A percentile compares a stretch with the other conserved stretches of the same genome.
Conservation (phyloP, 2,113 vertebrate genomes). For the Corythoichthys haematopterus region DNA sequence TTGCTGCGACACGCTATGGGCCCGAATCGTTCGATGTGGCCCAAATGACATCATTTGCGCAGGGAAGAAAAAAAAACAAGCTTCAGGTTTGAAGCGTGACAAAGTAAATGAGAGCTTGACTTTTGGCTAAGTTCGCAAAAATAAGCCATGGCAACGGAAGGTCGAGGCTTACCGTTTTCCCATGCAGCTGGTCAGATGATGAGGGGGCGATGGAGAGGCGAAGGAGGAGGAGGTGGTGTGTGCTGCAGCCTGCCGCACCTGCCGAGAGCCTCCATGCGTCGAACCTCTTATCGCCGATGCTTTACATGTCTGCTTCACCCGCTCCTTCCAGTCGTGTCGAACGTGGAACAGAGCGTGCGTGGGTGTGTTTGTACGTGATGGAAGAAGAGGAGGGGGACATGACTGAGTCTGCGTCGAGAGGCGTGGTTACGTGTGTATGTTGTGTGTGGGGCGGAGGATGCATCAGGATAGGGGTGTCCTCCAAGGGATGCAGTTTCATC, state of each 20-base stretch:
- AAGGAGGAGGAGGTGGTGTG: conserved; percentile 24
- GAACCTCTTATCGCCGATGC: conserved; percentile 22
- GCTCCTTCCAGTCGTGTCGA: conserved; percentile 8
- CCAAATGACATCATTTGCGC: conserved; percentile 38
- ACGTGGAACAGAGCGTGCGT: background rate
- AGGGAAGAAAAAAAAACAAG: background rate
- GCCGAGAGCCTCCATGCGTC: conserved; percentile 26
- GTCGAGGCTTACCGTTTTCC: conserved; percentile 56
- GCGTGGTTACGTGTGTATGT: conserved; percentile 48
- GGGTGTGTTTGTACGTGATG: conserved; percentile 31
- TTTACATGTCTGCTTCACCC: conserved; percentile 39
- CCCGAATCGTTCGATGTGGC: conserved; percentile 41
- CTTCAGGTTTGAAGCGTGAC: conserved; percentile 23
- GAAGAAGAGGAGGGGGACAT: conserved; percentile 26
- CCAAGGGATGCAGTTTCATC: background rate
- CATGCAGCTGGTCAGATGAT: conserved; percentile 31
- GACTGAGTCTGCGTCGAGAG: conserved; percentile 59
- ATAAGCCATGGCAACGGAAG: background rate
- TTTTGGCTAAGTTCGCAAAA: conserved; percentile 42
- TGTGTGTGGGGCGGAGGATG: background rate
- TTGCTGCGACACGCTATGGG: conserved; percentile 58
- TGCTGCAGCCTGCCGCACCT: conserved; percentile 37
- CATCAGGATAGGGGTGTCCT: background rate
- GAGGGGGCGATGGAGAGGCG: background rate
- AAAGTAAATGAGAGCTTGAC: background rate